A percentile compares a stretch with the other conserved stretches of the same genome.
phyloP scores from a whole-genome alignment of 2,797 vertebrate genomes.

The Miichthys miiuy region DNA sequence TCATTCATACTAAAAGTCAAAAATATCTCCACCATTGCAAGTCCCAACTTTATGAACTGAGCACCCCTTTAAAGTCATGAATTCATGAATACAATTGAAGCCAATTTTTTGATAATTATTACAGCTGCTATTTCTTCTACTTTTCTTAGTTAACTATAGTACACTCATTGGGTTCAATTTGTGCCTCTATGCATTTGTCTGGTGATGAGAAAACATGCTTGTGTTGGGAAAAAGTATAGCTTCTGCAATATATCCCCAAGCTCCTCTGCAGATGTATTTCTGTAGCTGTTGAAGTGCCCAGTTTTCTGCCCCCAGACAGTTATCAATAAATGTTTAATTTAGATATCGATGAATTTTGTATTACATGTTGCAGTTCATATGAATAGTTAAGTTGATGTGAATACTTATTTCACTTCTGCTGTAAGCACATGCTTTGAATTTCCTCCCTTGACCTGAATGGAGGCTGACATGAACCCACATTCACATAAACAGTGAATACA shows the following conservation, averaged over 20 bases:
- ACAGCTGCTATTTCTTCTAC: not conserved
- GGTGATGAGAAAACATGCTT: not conserved
- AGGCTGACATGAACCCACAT: conserved; percentile 2
- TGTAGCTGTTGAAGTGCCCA: not conserved
- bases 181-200: not conserved
- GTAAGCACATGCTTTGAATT: not conserved
- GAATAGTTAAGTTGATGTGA: too few relatives aligned
- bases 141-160: not conserved
- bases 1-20: not conserved
- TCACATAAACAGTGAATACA: conserved; percentile 8
- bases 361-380: not conserved
- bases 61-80: not conserved
- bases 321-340: not conserved
- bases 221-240: not conserved
- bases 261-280: not conserved
- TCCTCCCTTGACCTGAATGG: not conserved
- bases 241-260: not conserved
- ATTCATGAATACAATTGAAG: not conserved
- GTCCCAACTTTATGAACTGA: not conserved
- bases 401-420: conserved; percentile 10
- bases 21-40: not conserved
- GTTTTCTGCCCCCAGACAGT: not conserved
- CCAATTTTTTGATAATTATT: too few relatives aligned
- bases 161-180: not conserved
- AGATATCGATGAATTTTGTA: not conserved